These are phyloP conservation scores for Lepidothrix coronata DNA, from an alignment of 2,113 vertebrate genomes.

Conservation along the genomic window DNA sequence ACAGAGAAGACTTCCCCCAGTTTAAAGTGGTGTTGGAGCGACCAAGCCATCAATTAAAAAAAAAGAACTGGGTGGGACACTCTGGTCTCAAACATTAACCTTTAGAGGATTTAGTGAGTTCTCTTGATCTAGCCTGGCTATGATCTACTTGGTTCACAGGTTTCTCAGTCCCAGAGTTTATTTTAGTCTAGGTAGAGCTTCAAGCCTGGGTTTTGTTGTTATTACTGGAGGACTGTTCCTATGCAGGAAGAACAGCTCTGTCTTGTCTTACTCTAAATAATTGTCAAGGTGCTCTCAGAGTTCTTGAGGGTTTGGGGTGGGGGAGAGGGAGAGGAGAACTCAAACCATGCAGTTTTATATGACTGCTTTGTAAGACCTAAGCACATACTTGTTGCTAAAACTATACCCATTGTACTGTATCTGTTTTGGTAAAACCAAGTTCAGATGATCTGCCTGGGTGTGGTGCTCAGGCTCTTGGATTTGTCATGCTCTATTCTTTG, in stretches of 20 bases:
- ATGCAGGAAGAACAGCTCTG: background rate
- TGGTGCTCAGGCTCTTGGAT: background rate
- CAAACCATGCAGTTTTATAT: background rate
- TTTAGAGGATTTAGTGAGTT: background rate
- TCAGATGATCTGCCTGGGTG: background rate
- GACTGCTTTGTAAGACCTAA: background rate
- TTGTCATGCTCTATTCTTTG: slow-evolving; percentile 1
- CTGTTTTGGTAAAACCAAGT: background rate
- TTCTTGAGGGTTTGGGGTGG: background rate
- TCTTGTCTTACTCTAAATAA: background rate
- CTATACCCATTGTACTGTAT: background rate
- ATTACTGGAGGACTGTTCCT: background rate
- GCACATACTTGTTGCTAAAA: background rate
- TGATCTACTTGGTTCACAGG: background rate
- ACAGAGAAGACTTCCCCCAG: background rate
- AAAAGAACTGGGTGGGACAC: background rate
- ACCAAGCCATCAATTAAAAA: background rate
- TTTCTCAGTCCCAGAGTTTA: background rate
- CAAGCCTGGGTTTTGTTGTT: background rate
- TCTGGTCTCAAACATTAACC: background rate
- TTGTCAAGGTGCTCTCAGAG: background rate
- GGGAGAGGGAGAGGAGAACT: background rate
- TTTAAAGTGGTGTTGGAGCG: background rate
- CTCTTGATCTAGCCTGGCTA: background rate
- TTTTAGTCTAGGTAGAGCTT: background rate